Base-by-base conservation (phyloP, 2,113 vertebrate genomes). In the Stegostoma tigrinum region DNA sequence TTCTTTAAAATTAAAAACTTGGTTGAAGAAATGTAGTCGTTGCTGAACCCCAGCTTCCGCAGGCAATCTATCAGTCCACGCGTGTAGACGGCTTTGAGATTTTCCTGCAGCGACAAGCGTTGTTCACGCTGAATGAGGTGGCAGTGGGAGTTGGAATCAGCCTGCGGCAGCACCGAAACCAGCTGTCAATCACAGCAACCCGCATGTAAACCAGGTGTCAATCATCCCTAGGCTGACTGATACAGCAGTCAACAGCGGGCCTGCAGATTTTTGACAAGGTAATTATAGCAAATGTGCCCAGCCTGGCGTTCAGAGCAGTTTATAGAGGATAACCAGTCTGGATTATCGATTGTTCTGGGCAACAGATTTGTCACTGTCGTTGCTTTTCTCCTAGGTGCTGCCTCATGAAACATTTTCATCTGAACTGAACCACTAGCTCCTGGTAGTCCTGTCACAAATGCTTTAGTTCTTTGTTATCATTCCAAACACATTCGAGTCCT, bases 341-440 rank as follows among this genome's bases (percentile, higher is more conserved):
- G 93, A 95, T 95, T 95, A 95, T 95, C 93, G 93, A 95, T 95
- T 95, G 93, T 95, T 48, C 93, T 17, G 93, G 67, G 93, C 93
- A 95, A 30, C n/a, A 95, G 45, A 95, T 95, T 95, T 95, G 93
- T 95, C 93, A 95, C n/a, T 95, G 93, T 95, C 93, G 24, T 67
- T 30, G 14, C 66, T 72, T 72, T 95, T 72, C 93, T 95, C 93
- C 93, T 42, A 95, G 93, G 93, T 93, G 61, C 89, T 93, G 89
- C 89, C 89, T 93, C 61, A 72, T 72, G 93, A 72, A 95, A 30
- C 93, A 68, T 95, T 95, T 95, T 45, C 93, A 48, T 95, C 93
- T 48, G 66, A 72, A 72, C 93, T 70, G 93, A 95, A 72, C 64
- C 93, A 72, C 42, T 30, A 45, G n/a, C 93, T 95, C 42, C 67